Percentiles rank a stretch among this genome's conserved stretches.
Evolutionary conservation across 2,113 vertebrate species (phyloP).

Genomic region (Ciconia maguari): DNA sequence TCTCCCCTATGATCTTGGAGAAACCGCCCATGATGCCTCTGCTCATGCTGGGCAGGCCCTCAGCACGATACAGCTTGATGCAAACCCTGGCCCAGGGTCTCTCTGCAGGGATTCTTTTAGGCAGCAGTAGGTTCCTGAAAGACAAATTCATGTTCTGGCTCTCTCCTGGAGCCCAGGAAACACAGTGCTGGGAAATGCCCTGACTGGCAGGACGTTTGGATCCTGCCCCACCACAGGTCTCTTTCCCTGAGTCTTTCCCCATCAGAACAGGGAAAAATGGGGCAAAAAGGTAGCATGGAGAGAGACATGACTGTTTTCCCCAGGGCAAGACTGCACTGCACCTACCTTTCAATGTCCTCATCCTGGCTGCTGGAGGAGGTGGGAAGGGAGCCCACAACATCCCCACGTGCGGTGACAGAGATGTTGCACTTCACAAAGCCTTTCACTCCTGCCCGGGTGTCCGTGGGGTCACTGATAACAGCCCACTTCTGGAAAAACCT

Average conservation of each 20-base stretch:
- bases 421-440: slow-evolving; percentile 91
- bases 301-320: neutral
- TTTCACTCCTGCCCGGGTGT: slow-evolving; percentile 86
- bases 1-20: slow-evolving; percentile 84
- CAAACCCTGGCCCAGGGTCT: slow-evolving; percentile 89
- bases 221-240: neutral
- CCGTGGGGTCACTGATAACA: slow-evolving; percentile 86
- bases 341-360: slow-evolving; percentile 90
- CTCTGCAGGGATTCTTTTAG: slow-evolving; percentile 83
- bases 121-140: slow-evolving; percentile 88
- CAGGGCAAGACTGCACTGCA: neutral
- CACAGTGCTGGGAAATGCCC: neutral
- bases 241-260: neutral
- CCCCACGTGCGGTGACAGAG: slow-evolving; percentile 81
- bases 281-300: neutral
- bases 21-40: slow-evolving; percentile 86
- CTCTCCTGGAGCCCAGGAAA: neutral
- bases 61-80: slow-evolving; percentile 83
- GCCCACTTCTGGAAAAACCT: slow-evolving; percentile 96
- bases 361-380: slow-evolving; percentile 60
- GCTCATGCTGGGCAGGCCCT: slow-evolving; percentile 88
- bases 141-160: neutral
- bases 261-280: neutral
- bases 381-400: slow-evolving; percentile 71
- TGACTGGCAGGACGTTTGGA: neutral